Conservation (phyloP, 92 coral and sea anemone genomes). For the Epizoanthus scotinus region DNA sequence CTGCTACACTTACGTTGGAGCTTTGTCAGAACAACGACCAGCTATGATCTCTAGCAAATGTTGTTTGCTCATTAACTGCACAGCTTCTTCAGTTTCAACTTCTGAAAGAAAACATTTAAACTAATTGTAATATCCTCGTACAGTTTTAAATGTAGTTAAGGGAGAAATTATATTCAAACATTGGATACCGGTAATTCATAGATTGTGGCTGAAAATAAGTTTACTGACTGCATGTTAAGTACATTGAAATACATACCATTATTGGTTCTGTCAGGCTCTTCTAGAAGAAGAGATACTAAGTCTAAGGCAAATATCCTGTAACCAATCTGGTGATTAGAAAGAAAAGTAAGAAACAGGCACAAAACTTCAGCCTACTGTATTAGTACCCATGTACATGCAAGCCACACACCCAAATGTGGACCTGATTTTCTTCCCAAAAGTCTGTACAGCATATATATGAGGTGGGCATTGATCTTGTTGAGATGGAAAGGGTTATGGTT, state of each 20-base stretch:
- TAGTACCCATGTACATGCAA: no score
- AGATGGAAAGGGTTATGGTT: no score
- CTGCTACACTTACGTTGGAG: constrained; percentile 86
- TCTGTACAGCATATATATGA: no score
- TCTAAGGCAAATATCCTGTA: constrained; percentile 96
- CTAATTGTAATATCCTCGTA: background rate
- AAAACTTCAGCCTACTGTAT: no score
- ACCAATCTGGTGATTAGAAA: constrained; percentile 59
- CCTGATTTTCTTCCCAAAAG: no score
- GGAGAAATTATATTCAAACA: background rate
- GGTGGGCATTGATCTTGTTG: no score
- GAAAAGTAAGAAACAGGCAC: no score
- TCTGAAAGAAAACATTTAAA: constrained; percentile 18
- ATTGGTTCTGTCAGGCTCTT: constrained; percentile 49
- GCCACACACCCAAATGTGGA: no score
- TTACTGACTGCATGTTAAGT: no score
- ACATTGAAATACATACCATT: constrained; percentile 31
- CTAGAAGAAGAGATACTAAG: constrained; percentile 65
- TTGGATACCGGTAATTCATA: background rate
- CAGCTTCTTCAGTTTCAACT: constrained; percentile 37
- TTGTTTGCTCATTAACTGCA: constrained; percentile 61
- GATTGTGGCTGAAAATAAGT: no score
- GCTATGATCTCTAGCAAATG: constrained; percentile 74
- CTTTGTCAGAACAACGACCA: constrained; percentile 89
- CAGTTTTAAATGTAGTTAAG: no score